Base-by-base conservation (phyloP, 2,888 invertebrate species). In the Bembecia ichneumoniformis region DNA sequence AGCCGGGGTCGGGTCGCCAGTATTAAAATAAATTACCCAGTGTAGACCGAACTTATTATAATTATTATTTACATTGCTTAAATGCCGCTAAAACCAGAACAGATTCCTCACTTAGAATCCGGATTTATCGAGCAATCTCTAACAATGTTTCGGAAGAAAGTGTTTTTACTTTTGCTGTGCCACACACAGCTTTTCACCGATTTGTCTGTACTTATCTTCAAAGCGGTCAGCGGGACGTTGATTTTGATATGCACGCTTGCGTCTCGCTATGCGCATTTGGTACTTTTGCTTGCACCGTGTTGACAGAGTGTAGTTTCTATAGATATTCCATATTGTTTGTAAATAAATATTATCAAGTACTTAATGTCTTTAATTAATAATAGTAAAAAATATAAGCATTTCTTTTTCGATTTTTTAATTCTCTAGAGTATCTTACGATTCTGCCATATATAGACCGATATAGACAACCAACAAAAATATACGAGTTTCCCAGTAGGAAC, bases 151-250 rank as follows among this genome's bases (percentile, higher is more conserved):
- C 50, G 51, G 56, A 68, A 69, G 78, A 80, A 77, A 78, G 77
- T 77, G 82, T 71, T 81, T 81, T 80, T 79, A 77, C 77, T 80
- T 78, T 77, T 75, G 68, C 65, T 65, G 58, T 66, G 11, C 13
- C n/a, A 66, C 61, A 66, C 61, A 59, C 64, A 55, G 59, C 73
- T 78, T 81, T 82, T 82, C 81, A 71, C 80, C 76, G 64, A 72
- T 74, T 70, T 63, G 68, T 65, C 65, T 54, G 60, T 66, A 61
- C 71, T 77, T 77, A 80, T 79, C 74, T n/a, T 75, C 70, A 76
- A 75, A 50, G 73, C 77, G 77, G 77, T 77, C 74, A 81, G 68
- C 68, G 56, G 77, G 74, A 55, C 77, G 66, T 56, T 57, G 58
- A 60, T 64, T 64, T 71, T 68, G 58, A 60, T 77, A 71, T 68